A percentile compares a stretch with the other conserved stretches of the same genome.
Evolutionary conservation across 2,888 invertebrate genomes (phyloP).

Genomic region (Ophion ellenae): DNA sequence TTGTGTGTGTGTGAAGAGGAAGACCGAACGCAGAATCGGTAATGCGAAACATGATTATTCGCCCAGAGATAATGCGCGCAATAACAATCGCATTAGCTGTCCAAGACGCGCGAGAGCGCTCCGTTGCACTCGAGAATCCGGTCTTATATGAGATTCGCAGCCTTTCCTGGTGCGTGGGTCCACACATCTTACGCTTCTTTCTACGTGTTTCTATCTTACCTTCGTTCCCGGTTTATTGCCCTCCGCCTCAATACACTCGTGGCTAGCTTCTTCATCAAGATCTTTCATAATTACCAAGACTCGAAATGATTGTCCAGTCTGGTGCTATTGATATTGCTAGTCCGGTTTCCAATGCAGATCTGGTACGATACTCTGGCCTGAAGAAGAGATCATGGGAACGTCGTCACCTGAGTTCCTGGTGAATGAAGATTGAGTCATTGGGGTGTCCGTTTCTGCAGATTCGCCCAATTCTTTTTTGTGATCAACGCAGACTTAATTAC

Average conservation of each 20-base stretch:
- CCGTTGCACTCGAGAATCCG: constrained; percentile 74
- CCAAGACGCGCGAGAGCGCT: constrained; percentile 65
- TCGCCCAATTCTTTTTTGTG: neutral
- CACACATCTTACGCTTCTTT: constrained; percentile 48
- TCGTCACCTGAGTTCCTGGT: neutral
- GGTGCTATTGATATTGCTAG: neutral
- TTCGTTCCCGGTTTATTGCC: constrained; percentile 7
- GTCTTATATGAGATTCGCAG: constrained; percentile 70
- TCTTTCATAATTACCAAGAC: neutral
- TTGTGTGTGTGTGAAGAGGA: constrained; percentile 34
- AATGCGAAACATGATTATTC: constrained; percentile 81
- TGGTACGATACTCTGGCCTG: neutral
- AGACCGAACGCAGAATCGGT: constrained; percentile 74
- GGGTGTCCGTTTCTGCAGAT: neutral
- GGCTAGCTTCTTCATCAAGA: neutral
- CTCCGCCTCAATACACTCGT: neutral
- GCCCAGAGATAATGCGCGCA: constrained; percentile 80
- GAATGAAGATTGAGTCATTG: neutral
- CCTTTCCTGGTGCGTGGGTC: constrained; percentile 68
- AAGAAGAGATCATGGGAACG: neutral
- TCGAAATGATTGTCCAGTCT: neutral
- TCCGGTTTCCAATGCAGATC: neutral
- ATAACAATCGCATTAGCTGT: constrained; percentile 82
- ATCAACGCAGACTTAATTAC: constrained; percentile 2
- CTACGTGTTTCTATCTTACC: constrained; percentile 10